Conservation (phyloP, 1,140 invertebrate genomes). For the Drosophila albomicans region DNA sequence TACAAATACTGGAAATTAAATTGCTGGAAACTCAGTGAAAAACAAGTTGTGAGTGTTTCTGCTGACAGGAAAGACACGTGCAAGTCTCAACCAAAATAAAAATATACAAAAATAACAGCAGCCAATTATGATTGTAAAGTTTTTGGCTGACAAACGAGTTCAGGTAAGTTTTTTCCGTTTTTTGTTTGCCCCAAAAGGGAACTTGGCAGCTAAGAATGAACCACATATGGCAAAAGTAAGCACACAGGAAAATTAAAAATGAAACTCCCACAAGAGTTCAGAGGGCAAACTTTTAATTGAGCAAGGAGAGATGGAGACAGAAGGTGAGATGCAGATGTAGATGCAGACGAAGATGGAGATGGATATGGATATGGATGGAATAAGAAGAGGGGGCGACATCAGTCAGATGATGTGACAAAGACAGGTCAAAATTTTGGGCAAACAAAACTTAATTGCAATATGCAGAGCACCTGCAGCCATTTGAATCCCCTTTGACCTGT, state of each 20-base stretch:
- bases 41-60: conserved; percentile 1
- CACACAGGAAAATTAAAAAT: conserved; percentile 72
- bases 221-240: conserved; percentile 28
- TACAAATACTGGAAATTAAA: conserved; percentile 37
- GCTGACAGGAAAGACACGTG: conserved; percentile 8
- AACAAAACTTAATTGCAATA: conserved; percentile 80
- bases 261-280: conserved; percentile 53
- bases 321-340: not conserved
- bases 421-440: conserved; percentile 56
- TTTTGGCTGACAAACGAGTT: conserved; percentile 21
- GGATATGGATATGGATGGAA: no score
- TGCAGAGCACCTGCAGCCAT: conserved; percentile 52
- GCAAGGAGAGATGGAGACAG: not conserved
- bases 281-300: conserved; percentile 71
- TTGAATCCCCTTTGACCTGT: not conserved
- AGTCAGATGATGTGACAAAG: conserved; percentile 43
- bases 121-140: conserved; percentile 50
- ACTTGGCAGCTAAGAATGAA: conserved; percentile 14
- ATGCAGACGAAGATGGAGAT: no score
- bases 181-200: not conserved
- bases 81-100: conserved; percentile 10
- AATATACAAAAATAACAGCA: conserved; percentile 22
- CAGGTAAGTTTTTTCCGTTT: conserved; percentile 10
- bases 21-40: conserved; percentile 19
- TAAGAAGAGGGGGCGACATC: not conserved